Evolutionary conservation across 2,888 invertebrate species (phyloP).

Genomic region (Dendrolimus pini): DNA sequence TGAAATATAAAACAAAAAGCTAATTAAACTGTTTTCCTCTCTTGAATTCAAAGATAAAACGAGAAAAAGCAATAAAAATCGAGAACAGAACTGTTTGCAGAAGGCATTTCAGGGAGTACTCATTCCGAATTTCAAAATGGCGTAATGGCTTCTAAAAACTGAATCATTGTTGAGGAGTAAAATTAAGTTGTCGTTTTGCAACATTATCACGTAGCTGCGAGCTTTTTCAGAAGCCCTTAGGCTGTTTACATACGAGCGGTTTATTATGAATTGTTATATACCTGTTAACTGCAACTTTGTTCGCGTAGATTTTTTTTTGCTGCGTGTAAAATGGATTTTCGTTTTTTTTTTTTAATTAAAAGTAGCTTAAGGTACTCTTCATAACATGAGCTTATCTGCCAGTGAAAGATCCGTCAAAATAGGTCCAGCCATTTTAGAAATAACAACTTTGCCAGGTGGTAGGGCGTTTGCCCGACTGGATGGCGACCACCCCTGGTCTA

Average conservation of each 20-base stretch:
- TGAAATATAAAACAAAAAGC: too few species aligned
- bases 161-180: slow-evolving; percentile 31
- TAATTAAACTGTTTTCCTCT: neutral
- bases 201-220: slow-evolving; percentile 29
- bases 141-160: slow-evolving; percentile 33
- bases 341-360: too few species aligned
- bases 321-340: too few species aligned
- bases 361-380: too few species aligned
- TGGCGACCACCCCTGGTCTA: too few species aligned
- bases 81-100: neutral
- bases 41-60: neutral
- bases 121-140: slow-evolving; percentile 31
- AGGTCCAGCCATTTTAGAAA: too few species aligned
- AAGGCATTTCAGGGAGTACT: slow-evolving; percentile 11
- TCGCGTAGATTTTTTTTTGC: too few species aligned
- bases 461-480: too few species aligned
- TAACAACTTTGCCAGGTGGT: too few species aligned
- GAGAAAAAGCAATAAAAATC: neutral
- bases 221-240: neutral
- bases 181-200: slow-evolving; percentile 38
- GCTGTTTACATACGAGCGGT: neutral
- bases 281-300: too few species aligned
- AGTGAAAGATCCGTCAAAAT: too few species aligned
- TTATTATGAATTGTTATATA: neutral
- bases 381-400: too few species aligned